Evolutionary conservation across 2,113 vertebrate genomes (phyloP), one percentile per base, ranked within the genome.

Genomic region (Vulpes lagopus): DNA sequence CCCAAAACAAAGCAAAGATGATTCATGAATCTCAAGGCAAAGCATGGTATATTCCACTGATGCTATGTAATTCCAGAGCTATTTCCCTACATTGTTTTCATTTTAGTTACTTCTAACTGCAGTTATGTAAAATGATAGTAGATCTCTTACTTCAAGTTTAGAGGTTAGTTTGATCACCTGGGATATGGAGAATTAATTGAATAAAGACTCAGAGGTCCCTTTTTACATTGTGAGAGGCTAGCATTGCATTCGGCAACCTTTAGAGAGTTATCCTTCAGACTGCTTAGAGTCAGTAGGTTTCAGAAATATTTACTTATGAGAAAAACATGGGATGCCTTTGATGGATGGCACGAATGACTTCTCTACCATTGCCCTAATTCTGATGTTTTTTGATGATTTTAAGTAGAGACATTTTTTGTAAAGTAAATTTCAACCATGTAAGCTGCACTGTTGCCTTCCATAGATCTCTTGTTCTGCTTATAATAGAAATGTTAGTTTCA

Each of bases 401-500:
- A 78, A 62, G 30, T n/a, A 64, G 30, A 89, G 35, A 71, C 27
- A 35, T 4, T 5, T 38, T 38, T 49, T 80, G 5, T 83, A n/a
- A 25, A 35, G 51, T 79, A 57, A 71, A 76, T 88, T 84, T 57
- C 11, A 87, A 80, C 1, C 80, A 30, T 76, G 8, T 55, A 22
- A 35, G 17, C 12, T 92, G n/a, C 71, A n/a, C 16, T 79, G 62
- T n/a, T 76, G 3, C 62, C 11, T 94, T 96, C 38, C 89, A 9
- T 32, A 65, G 71, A 78, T 53, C 55, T 22, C 49, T 73, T 74
- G 5, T 88, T 80, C 14, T 84, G 57, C 20, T 84, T 91, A 16
- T 91, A 60, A 84, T 93, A 91, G 15, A 49, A 95, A 91, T 51
- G n/a, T 27, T 80, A 20, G 25, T 78, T 98, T 88, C 3, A 88